A percentile compares a stretch with the other conserved stretches of the same genome.
phyloP scores from a whole-genome alignment of 2,888 invertebrate species.

The Cryptocephalus primarius region DNA sequence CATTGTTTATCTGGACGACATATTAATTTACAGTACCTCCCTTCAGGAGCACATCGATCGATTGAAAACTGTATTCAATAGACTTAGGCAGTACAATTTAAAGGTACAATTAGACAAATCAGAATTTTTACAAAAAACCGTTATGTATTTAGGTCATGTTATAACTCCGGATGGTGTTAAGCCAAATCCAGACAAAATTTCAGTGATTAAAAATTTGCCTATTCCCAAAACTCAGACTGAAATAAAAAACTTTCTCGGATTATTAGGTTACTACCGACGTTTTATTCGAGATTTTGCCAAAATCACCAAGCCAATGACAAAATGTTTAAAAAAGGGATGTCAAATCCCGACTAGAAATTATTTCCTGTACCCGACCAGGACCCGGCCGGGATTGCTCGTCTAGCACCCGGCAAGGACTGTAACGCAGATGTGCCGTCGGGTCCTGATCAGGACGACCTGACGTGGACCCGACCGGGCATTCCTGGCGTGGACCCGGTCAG shows the following conservation, averaged over 20 bases:
- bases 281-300: constrained; percentile 6
- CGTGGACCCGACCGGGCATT: no score
- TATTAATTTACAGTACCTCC: constrained; percentile 1
- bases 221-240: constrained; percentile 4
- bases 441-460: no score
- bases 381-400: no score
- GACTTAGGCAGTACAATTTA: constrained; percentile 6
- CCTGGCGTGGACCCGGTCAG: no score
- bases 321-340: no score
- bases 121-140: background rate
- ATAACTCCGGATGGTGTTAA: no score
- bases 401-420: no score
- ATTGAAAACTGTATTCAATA: constrained; percentile 8
- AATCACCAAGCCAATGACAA: background rate
- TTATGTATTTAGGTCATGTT: background rate
- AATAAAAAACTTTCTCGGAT: constrained; percentile 1
- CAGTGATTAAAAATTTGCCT: constrained; percentile 2
- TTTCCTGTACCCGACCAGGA: no score
- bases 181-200: no score
- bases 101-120: constrained; percentile 5
- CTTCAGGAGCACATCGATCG: background rate
- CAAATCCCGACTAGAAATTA: no score
- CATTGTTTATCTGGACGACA: constrained; percentile 1
- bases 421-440: no score
- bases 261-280: constrained; percentile 5